phyloP scores from a whole-genome alignment of 2,888 invertebrate genomes.

The Agrochola circellaris region DNA sequence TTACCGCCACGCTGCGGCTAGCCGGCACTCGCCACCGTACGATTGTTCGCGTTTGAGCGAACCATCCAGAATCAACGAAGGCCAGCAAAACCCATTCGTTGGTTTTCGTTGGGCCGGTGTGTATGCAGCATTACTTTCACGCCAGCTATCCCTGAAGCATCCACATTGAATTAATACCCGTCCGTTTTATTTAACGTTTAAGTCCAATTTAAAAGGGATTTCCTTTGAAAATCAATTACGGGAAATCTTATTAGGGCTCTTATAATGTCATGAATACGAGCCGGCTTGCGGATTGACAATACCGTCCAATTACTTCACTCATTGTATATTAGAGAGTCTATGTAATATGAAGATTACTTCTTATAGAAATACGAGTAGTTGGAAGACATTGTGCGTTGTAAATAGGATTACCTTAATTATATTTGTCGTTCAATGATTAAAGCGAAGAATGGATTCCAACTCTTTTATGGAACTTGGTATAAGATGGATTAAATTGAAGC shows the following conservation, averaged over 20 bases:
- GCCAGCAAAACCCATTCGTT: background rate
- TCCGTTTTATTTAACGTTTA: conserved; percentile 58
- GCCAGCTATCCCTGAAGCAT: conserved; percentile 44
- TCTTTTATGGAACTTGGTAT: conserved; percentile 15
- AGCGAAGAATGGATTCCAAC: conserved; percentile 17
- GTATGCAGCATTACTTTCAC: conserved; percentile 17
- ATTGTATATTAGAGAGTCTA: conserved; percentile 45
- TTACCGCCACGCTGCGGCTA: background rate
- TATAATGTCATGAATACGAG: conserved; percentile 60
- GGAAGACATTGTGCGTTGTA: conserved; percentile 37
- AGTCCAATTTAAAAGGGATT: conserved; percentile 67
- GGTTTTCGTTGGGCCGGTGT: background rate
- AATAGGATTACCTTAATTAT: conserved; percentile 52
- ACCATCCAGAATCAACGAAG: background rate
- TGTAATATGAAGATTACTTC: conserved; percentile 51
- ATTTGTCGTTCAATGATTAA: conserved; percentile 47
- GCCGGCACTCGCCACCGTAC: background rate
- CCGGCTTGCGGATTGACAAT: conserved; percentile 59
- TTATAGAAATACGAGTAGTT: conserved; percentile 56
- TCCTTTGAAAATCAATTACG: conserved; percentile 71
- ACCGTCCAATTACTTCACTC: conserved; percentile 60
- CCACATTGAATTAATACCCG: conserved; percentile 60
- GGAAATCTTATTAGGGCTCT: conserved; percentile 67
- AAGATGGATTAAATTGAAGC: conserved; percentile 1
- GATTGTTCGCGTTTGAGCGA: background rate